Conservation (phyloP, 2,113 vertebrate genomes). For the Plecturocebus donacophilus region DNA sequence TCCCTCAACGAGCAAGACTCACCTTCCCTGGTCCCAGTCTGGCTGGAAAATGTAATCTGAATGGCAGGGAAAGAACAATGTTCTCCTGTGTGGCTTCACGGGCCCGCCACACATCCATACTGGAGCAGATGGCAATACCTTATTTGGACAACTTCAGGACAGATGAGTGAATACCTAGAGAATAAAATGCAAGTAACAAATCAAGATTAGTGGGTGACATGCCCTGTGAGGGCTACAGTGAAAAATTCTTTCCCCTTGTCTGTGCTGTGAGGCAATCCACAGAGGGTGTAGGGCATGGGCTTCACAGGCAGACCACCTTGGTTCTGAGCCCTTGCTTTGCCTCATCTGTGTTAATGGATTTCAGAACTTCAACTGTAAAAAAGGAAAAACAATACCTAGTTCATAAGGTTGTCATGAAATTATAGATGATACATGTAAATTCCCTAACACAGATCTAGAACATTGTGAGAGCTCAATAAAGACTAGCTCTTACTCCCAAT, state of each 20-base stretch:
- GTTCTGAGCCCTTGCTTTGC: not conserved
- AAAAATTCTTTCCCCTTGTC: not conserved
- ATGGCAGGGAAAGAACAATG: not conserved
- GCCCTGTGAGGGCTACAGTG: not conserved
- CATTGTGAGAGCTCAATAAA: not conserved
- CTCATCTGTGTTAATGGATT: not conserved
- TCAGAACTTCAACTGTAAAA: not conserved
- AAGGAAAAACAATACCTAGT: not conserved
- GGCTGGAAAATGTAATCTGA: not conserved
- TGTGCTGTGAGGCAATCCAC: not conserved
- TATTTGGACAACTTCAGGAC: not conserved
- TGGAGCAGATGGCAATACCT: not conserved
- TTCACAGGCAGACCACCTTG: not conserved
- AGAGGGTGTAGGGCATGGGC: not conserved
- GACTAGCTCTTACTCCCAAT: not conserved
- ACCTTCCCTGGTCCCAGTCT: not conserved
- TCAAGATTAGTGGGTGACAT: not conserved
- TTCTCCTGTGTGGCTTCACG: not conserved
- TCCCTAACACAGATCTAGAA: not conserved
- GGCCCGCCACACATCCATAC: not conserved
- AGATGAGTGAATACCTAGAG: not conserved
- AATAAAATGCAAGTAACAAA: not conserved
- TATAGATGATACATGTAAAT: not conserved
- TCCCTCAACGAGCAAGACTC: not conserved
- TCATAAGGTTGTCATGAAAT: not conserved